Percentiles rank a stretch among this genome's conserved stretches.
phyloP scores from a whole-genome alignment of 2,888 invertebrate species.

The Cerceris ruficornis region DNA sequence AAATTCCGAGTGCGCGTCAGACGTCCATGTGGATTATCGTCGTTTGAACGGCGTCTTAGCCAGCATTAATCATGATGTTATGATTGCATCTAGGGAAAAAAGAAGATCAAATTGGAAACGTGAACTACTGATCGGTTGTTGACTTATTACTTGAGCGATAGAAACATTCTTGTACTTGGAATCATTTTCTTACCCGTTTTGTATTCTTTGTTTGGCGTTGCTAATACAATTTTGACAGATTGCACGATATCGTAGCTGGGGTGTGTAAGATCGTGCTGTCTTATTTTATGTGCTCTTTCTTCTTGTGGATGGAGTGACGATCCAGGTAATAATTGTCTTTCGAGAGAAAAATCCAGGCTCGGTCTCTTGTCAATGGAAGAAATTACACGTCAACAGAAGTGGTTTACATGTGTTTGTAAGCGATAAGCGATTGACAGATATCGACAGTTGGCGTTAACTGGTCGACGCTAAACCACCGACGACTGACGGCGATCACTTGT shows the following conservation, averaged over 20 bases:
- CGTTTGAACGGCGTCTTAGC: constrained; percentile 19
- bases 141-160: not conserved
- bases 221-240: no score
- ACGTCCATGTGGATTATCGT: constrained; percentile 67
- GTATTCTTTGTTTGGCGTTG: no score
- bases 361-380: constrained; percentile 17
- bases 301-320: not conserved
- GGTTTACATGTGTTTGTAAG: constrained; percentile 43
- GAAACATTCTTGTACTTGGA: no score
- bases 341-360: constrained; percentile 16
- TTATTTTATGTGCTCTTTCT: not conserved
- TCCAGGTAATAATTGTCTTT: not conserved
- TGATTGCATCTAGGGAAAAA: constrained; percentile 4
- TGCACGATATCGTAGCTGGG: no score
- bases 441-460: constrained; percentile 64
- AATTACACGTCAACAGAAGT: constrained; percentile 41
- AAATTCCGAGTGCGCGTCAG: constrained; percentile 69
- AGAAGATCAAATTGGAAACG: not conserved
- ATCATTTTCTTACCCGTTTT: no score
- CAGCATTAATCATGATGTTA: constrained; percentile 47
- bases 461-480: constrained; percentile 52
- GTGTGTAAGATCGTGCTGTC: not conserved
- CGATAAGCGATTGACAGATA: constrained; percentile 62
- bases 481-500: constrained; percentile 61
- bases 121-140: not conserved